Percentiles rank a stretch among this genome's conserved stretches.
Conservation (phyloP, 2,888 invertebrate genomes). For the Alloplasta piceator region DNA sequence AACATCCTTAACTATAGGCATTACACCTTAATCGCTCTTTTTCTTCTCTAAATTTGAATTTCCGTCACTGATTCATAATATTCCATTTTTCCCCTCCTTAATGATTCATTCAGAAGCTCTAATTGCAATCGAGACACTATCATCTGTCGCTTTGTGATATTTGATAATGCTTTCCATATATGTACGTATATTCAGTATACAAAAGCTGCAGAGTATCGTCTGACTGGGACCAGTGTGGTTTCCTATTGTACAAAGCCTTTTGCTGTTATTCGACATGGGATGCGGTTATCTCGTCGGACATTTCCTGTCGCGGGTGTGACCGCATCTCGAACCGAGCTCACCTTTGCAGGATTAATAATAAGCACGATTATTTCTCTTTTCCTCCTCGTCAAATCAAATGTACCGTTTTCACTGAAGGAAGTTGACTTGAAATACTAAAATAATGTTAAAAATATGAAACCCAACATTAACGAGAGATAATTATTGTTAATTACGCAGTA, state of each 20-base stretch:
- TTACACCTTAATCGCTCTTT: neutral
- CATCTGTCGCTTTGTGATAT: constrained; percentile 36
- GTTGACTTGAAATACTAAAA: too few species aligned
- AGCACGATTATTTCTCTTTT: too few species aligned
- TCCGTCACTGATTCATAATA: neutral
- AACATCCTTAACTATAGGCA: too few species aligned
- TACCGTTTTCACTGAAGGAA: too few species aligned
- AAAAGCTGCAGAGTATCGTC: constrained; percentile 32
- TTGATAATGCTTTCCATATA: constrained; percentile 50
- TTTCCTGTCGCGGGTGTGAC: constrained; percentile 59
- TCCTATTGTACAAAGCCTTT: constrained; percentile 45
- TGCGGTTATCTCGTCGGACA: constrained; percentile 56
- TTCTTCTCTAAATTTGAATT: neutral
- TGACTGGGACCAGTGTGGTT: constrained; percentile 46
- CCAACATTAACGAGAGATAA: too few species aligned
- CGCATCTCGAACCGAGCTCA: constrained; percentile 56
- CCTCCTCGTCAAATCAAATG: too few species aligned
- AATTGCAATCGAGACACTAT: constrained; percentile 16
- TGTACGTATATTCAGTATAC: neutral
- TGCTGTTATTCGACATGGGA: constrained; percentile 38
- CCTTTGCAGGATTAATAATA: constrained; percentile 35
- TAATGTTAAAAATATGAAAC: too few species aligned
- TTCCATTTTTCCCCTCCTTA: neutral
- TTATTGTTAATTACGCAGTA: too few species aligned
- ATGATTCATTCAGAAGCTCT: constrained; percentile 32